A percentile compares a stretch with the other conserved stretches of the same genome.
Evolutionary conservation across 1,140 invertebrate species (phyloP).

Genomic region (Zaprionus inermis): DNA sequence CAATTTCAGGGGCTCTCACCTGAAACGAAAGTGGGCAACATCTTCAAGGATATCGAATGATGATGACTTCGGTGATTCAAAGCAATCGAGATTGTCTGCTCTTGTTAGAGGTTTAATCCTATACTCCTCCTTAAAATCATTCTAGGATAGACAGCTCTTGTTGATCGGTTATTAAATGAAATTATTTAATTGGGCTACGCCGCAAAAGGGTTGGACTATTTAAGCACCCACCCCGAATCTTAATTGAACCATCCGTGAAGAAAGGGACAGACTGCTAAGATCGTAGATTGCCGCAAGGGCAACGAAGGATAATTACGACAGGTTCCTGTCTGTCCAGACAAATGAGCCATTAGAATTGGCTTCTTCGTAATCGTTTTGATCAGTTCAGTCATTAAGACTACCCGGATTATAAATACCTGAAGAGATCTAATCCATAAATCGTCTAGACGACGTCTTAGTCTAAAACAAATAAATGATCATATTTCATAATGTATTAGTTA

Average conservation of each 20-base stretch:
- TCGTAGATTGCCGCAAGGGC: not conserved
- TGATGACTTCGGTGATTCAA: not conserved
- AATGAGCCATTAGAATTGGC: not conserved
- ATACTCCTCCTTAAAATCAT: not conserved
- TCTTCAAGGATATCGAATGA: not conserved
- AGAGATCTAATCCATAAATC: not conserved
- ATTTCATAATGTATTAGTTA: too few species aligned
- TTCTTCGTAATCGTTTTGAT: not conserved
- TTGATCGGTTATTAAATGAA: not conserved
- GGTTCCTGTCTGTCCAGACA: not conserved
- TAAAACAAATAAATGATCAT: too few species aligned
- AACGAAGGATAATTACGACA: not conserved
- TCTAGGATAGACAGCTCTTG: not conserved
- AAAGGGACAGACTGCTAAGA: not conserved
- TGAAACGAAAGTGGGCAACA: not conserved
- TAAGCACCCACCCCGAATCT: not conserved
- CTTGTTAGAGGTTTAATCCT: not conserved
- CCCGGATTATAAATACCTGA: not conserved
- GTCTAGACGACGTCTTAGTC: not conserved
- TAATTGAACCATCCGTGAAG: not conserved
- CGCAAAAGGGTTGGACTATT: not conserved
- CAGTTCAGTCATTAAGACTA: not conserved
- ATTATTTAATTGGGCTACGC: not conserved
- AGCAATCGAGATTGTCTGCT: not conserved
- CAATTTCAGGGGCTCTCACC: not conserved